Evolutionary conservation across 2,797 vertebrate genomes (phyloP).

Genomic region (Catostomus latipinnis): DNA sequence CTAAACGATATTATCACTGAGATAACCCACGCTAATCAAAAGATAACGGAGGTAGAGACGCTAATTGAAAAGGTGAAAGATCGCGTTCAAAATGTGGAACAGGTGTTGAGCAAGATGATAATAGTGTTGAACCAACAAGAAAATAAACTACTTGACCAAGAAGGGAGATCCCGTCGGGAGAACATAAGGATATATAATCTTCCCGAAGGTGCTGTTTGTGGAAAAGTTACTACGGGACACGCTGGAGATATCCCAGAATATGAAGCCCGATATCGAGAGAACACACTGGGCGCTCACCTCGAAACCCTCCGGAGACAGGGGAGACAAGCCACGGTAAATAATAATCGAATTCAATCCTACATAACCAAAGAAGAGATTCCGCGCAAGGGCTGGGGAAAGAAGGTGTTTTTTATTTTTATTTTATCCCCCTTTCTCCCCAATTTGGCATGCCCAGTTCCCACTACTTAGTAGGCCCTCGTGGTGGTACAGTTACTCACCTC

Average conservation of each 20-base stretch:
- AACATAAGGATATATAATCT: conserved; percentile 24
- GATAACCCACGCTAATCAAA: conserved; percentile 29
- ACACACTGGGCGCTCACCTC: conserved; percentile 4
- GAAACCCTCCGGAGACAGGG: no score
- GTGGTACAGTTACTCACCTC: no score
- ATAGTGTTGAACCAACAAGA: conserved; percentile 42
- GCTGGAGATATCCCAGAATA: conserved; percentile 23
- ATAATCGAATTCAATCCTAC: conserved; percentile 12
- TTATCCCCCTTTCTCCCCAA: no score
- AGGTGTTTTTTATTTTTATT: neutral
- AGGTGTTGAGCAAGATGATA: conserved; percentile 38
- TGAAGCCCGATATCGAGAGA: conserved; percentile 22
- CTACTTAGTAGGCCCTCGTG: no score
- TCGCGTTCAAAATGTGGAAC: neutral
- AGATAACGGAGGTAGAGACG: conserved; percentile 30
- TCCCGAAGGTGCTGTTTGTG: conserved; percentile 38
- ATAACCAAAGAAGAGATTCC: conserved; percentile 40
- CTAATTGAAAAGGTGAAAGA: conserved; percentile 12
- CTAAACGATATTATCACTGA: conserved; percentile 22
- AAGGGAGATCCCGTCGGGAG: no score
- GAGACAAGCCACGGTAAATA: no score
- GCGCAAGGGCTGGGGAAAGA: conserved; percentile 15
- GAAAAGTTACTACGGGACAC: conserved; percentile 38
- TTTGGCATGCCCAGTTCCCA: no score
- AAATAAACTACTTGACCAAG: conserved; percentile 44